Conservation (phyloP, 2,797 vertebrate species). For the Vipera ursinii region DNA sequence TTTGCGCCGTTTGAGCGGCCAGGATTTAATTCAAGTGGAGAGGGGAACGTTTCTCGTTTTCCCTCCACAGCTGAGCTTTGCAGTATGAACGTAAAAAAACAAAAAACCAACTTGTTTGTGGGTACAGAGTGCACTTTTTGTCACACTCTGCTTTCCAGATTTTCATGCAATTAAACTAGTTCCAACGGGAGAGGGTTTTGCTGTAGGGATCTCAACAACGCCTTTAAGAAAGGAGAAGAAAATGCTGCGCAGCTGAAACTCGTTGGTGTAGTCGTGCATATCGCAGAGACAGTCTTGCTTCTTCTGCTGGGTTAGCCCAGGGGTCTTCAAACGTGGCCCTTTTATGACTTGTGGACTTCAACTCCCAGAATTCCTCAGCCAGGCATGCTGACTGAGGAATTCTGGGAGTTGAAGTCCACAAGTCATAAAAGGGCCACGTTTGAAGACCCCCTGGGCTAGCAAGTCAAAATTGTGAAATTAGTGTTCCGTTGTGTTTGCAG, state of each 20-base stretch:
- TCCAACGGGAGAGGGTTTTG: neutral
- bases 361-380: too few species aligned
- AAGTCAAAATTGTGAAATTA: neutral
- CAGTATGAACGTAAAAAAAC: neutral
- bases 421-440: too few species aligned
- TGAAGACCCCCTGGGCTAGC: too few species aligned
- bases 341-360: too few species aligned
- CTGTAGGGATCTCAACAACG: neutral
- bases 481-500: neutral
- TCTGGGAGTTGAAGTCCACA: too few species aligned
- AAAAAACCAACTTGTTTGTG: neutral
- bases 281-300: neutral
- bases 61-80: neutral
- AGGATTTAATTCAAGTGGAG: neutral
- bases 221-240: neutral
- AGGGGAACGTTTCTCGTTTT: neutral
- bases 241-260: neutral
- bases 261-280: neutral
- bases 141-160: neutral
- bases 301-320: neutral
- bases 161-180: neutral
- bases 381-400: too few species aligned
- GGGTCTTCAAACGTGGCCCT: too few species aligned
- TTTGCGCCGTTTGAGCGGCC: neutral
- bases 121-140: neutral